These are phyloP conservation scores for Aporrectodea caliginosa DNA, from an alignment of 1,140 invertebrate genomes.

Conservation along the genomic window DNA sequence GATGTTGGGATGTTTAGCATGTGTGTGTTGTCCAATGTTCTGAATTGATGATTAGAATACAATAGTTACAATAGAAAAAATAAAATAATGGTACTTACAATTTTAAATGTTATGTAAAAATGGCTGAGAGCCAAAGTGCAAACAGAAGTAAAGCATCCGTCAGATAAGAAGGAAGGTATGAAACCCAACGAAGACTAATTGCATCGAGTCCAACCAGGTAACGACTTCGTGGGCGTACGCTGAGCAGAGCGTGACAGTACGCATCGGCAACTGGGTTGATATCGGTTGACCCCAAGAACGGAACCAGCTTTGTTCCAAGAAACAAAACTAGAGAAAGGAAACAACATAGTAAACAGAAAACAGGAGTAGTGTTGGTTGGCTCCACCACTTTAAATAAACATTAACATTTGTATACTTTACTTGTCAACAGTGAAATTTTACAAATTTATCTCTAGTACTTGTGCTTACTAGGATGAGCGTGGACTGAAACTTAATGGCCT, in stretches of 20 bases:
- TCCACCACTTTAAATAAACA: no score
- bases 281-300: not conserved
- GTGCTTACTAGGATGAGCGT: no score
- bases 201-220: slow-evolving; percentile 12
- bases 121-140: not conserved
- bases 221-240: not conserved
- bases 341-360: no score
- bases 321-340: not conserved
- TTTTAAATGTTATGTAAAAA: not conserved
- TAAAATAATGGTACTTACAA: not conserved
- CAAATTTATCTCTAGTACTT: no score
- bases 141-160: not conserved
- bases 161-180: not conserved
- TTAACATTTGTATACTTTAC: no score
- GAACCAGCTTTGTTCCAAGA: not conserved
- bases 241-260: not conserved
- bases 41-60: no score
- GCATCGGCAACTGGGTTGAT: not conserved
- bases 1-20: no score
- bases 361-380: no score
- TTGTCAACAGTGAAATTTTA: no score
- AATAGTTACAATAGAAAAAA: no score
- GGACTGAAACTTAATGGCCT: no score
- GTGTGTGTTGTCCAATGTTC: no score
- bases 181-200: not conserved